Conservation (phyloP, 2,888 invertebrate species). For the Ormyrus rosae region DNA sequence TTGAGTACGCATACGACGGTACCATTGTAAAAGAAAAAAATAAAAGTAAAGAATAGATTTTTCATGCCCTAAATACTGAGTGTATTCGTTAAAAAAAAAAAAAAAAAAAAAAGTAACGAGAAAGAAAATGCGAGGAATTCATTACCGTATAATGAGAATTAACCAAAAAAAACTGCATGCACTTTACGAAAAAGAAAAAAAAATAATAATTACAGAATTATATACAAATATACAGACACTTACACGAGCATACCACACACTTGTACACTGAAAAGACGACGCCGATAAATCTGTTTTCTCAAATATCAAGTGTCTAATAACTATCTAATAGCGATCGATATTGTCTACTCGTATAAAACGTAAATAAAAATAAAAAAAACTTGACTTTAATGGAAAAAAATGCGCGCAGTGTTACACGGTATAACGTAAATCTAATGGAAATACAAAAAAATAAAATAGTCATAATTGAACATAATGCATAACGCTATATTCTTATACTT, state of each 20-base stretch:
- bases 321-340: conserved; percentile 69
- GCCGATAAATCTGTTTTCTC: conserved; percentile 64
- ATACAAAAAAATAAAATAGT: conserved; percentile 67
- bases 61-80: conserved; percentile 50
- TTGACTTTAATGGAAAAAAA: conserved; percentile 32
- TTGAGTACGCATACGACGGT: conserved; percentile 46
- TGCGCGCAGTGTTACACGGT: conserved; percentile 39
- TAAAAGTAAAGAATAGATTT: conserved; percentile 44
- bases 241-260: conserved; percentile 45
- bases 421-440: conserved; percentile 60
- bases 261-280: conserved; percentile 53
- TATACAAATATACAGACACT: conserved; percentile 40
- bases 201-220: conserved; percentile 8
- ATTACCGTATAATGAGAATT: conserved; percentile 42
- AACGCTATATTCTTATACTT: conserved; percentile 73
- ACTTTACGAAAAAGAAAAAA: conserved; percentile 40
- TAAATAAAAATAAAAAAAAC: conserved; percentile 65
- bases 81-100: conserved; percentile 57
- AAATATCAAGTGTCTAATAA: conserved; percentile 74
- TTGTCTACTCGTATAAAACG: conserved; percentile 68
- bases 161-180: conserved; percentile 53
- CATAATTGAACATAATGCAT: conserved; percentile 66
- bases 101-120: conserved; percentile 37
- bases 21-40: conserved; percentile 57
- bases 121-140: conserved; percentile 12